Conservation (phyloP, 2,797 vertebrate species). For the Clarias platycephalus region DNA sequence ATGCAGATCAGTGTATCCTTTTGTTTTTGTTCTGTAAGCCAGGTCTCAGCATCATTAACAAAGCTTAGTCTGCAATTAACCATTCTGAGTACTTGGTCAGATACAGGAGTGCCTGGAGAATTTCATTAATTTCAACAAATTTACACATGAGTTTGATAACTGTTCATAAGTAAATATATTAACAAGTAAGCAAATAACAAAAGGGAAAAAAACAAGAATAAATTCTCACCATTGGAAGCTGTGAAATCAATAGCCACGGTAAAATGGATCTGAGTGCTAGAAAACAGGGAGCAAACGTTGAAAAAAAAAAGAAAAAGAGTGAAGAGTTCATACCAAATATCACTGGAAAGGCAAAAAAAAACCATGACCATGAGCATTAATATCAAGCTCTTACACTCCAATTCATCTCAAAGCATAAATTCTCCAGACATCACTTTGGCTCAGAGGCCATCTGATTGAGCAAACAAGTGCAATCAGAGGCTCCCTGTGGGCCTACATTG, state of each 20-base stretch:
- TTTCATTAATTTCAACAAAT: not conserved
- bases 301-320: slow-evolving; percentile 38
- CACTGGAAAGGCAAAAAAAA: slow-evolving; percentile 11
- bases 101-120: not conserved
- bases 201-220: not conserved
- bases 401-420: slow-evolving; percentile 41
- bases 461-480: slow-evolving; percentile 50
- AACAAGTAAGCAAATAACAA: slow-evolving; percentile 2
- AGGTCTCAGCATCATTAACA: not conserved
- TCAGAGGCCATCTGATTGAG: slow-evolving; percentile 45
- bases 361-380: slow-evolving; percentile 17
- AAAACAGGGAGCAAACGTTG: slow-evolving; percentile 51
- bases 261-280: slow-evolving; percentile 96
- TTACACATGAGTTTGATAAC: not conserved
- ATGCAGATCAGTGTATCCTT: not conserved
- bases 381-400: slow-evolving; percentile 26
- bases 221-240: slow-evolving; percentile 89
- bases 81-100: not conserved
- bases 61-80: not conserved
- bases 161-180: not conserved
- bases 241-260: slow-evolving; percentile 99
- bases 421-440: slow-evolving; percentile 25
- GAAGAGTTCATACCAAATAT: slow-evolving; percentile 12
- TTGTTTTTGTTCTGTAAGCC: not conserved
- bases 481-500: slow-evolving; percentile 47